phyloP scores from a whole-genome alignment of 2,797 vertebrate species.

The Lepidocolaptes lacrymiger region DNA sequence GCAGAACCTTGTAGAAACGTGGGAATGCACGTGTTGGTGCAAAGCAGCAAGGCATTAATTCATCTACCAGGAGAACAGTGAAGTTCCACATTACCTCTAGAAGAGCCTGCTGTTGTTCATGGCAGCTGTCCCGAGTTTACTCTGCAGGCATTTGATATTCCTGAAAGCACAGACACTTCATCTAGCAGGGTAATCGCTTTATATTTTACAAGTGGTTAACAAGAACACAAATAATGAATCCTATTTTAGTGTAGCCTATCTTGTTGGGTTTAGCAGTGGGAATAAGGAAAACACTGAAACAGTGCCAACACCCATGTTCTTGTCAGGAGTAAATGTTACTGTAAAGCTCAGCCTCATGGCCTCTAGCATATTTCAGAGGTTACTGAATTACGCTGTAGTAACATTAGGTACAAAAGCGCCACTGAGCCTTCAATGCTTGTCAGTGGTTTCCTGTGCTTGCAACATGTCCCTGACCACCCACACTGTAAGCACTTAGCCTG shows the following conservation, averaged over 20 bases:
- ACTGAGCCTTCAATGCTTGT: background rate
- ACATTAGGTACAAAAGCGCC: background rate
- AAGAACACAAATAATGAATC: background rate
- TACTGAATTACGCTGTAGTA: background rate
- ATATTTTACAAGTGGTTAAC: slow-evolving; percentile 1
- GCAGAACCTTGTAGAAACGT: rapidly evolving
- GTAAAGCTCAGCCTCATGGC: background rate
- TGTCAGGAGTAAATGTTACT: background rate
- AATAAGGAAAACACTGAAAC: background rate
- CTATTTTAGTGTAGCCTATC: background rate
- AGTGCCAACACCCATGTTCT: background rate
- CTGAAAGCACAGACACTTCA: background rate
- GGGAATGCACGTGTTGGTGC: rapidly evolving
- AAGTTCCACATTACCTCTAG: background rate
- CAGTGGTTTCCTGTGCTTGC: background rate
- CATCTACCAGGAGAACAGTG: background rate
- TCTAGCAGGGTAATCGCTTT: background rate
- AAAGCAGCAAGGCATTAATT: background rate
- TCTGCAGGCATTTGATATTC: background rate
- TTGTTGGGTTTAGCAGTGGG: slow-evolving; percentile 2
- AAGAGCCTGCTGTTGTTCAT: background rate
- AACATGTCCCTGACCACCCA: background rate
- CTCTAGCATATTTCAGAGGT: background rate
- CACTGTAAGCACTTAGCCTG: background rate
- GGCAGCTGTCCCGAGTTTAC: background rate